Evolutionary conservation across 1,140 invertebrate genomes (phyloP), one percentile per base, ranked within the genome.

Genomic region (Atta colombica): DNA sequence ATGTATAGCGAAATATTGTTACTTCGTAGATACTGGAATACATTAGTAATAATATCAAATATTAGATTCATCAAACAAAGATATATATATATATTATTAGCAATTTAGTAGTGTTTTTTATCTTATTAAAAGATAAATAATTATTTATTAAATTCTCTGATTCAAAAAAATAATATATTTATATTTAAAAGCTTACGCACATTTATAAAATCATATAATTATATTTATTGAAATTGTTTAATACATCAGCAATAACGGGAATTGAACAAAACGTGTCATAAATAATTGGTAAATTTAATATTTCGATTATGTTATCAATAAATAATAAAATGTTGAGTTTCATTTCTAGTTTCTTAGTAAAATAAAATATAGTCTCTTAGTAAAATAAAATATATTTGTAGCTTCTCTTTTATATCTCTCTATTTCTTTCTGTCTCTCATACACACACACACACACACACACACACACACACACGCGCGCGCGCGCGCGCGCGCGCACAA

Each of bases 201-300:
- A 74, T 58, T 74, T 55, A 58, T 58, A 35, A 74, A 35, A 21
- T 31, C 31, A 51, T 35, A 21, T 58, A 58, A 74, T 35, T 58
- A 72, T 8, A 55, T 18, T 58, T 74, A 74, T 35, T 18, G 8
- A 25, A 61, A 77, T 39, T 25, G 14, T 45, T 58, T 39, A 18
- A 39, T 39, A 31, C n/a, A 61, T 77, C 10, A 25, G 8, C 8
- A 77, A 25, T 39, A 35, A 45, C 7, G 39, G 45, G 2, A 75
- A 61, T 25, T 77, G n/a, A n/a, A 16, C 60, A 51, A 51, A 51
- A 51, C 7, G 25, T 72, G 25, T 35, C 2, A 61, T 61, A 39
- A 61, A 61, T 61, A 1, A 77, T 61, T 39, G 7, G n/a, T 39
- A 6, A 61, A 77, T 77, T 35, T 61, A 25, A 77, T 77, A 77